Base-by-base conservation (phyloP, 2,113 vertebrate species). In the Sturnira hondurensis region DNA sequence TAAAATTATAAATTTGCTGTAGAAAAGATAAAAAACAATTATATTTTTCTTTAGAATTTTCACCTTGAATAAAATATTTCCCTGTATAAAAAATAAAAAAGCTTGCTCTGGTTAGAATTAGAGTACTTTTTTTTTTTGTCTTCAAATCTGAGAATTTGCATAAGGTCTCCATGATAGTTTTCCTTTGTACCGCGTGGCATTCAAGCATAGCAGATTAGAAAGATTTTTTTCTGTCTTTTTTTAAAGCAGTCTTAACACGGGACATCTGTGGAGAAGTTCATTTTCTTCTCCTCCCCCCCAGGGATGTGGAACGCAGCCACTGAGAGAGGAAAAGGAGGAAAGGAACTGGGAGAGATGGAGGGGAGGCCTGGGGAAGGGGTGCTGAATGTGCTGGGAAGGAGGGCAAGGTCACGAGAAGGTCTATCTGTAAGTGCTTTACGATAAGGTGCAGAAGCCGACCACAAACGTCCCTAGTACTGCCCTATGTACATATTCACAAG, bases 11-110 rank as follows among this genome's bases (percentile, higher is more conserved):
- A 98, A 99, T 99, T 99, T 99, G 98, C 98, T 98, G 99, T 99
- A 99, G 98, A 99, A 99, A 99, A 99, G 98, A 99, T 99, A 98
- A 99, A 99, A 99, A 99, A 99, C 97, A 98, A 99, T 99, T 99
- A 98, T 98, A 98, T 98, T 98, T 98, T 98, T 98, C 98, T 99
- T 99, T 98, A 98, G 98, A 98, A 98, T 98, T 99, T 99, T 99
- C 98, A 98, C 98, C 98, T 98, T 98, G 98, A 99, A 99, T 99
- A 99, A 99, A 99, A 99, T 99, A 99, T 98, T 98, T 98, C 98
- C 98, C 98, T 98, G 98, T 99, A 99, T 99, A 99, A 99, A 99
- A 98, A 98, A 99, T 99, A 98, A 98, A 99, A 99, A 99, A 99
- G 98, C 98, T 99, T 98, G 98, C 98, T 99, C 98, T 99, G 98